Conservation (phyloP, 1,140 invertebrate species). For the Halesus radiatus region DNA sequence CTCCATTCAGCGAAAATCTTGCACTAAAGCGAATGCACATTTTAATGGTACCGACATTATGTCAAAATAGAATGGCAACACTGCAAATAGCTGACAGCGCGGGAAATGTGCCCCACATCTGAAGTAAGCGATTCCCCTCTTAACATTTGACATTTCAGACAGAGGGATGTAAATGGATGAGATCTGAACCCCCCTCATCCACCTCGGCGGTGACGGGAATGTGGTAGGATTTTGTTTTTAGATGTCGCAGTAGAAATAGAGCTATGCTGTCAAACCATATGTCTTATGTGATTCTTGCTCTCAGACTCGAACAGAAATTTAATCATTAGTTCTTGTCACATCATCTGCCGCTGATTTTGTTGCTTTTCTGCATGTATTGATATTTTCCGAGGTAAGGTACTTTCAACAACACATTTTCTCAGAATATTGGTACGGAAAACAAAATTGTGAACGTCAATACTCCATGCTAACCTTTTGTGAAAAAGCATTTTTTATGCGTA, state of each 20-base stretch:
- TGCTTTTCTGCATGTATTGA: no score
- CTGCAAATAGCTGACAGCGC: slow-evolving; percentile 39
- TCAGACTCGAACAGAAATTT: no score
- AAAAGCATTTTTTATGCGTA: no score
- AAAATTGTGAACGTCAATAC: no score
- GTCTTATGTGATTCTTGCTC: no score
- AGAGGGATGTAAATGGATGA: slow-evolving; percentile 40
- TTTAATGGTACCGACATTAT: slow-evolving; percentile 31
- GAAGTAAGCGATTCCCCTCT: slow-evolving; percentile 38
- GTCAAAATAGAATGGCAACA: slow-evolving; percentile 43
- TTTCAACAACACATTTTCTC: no score
- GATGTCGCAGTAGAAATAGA: not conserved
- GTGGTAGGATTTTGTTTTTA: not conserved
- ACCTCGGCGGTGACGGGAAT: not conserved
- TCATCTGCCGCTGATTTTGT: no score
- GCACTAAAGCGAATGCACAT: slow-evolving; percentile 19
- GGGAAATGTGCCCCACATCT: slow-evolving; percentile 43
- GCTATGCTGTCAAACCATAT: no score
- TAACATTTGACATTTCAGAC: slow-evolving; percentile 55
- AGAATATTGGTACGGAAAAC: no score
- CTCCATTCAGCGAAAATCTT: not conserved
- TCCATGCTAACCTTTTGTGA: no score
- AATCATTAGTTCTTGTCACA: no score
- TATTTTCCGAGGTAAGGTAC: no score
- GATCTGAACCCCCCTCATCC: slow-evolving; percentile 16